These are phyloP conservation scores for Drosophila cognata DNA, from an alignment of 2,888 invertebrate species.

Conservation along the genomic window DNA sequence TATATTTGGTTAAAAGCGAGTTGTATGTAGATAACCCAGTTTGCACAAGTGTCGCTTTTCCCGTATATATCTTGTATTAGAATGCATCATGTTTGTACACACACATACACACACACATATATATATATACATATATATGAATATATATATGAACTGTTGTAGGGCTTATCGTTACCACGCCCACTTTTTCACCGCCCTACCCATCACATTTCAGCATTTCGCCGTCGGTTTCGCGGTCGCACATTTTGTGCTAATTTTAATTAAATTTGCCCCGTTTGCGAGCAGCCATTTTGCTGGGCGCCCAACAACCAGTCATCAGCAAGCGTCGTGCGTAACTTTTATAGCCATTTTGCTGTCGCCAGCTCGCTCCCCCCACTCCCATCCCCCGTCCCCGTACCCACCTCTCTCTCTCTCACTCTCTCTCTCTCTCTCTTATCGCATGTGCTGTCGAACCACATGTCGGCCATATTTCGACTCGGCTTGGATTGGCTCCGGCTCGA, in stretches of 20 bases:
- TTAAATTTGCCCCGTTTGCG: slow-evolving; percentile 39
- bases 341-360: slow-evolving; percentile 50
- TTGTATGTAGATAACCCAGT: slow-evolving; percentile 70
- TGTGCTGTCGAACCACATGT: slow-evolving; percentile 24
- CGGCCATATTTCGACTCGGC: slow-evolving; percentile 40
- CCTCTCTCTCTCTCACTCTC: neutral
- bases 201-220: slow-evolving; percentile 1
- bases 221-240: slow-evolving; percentile 8
- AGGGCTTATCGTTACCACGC: slow-evolving; percentile 35
- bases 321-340: slow-evolving; percentile 60
- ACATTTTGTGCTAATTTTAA: slow-evolving; percentile 55
- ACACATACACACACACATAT: slow-evolving; percentile 1
- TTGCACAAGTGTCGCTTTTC: slow-evolving; percentile 66
- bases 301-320: slow-evolving; percentile 37
- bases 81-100: slow-evolving; percentile 17
- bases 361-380: neutral
- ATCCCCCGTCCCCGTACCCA: neutral
- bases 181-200: slow-evolving; percentile 14
- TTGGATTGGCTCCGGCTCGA: slow-evolving; percentile 3
- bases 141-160: neutral
- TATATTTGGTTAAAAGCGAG: slow-evolving; percentile 21
- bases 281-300: slow-evolving; percentile 52
- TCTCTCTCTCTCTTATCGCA: slow-evolving; percentile 34
- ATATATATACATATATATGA: neutral
- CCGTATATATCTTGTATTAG: slow-evolving; percentile 1